Evolutionary conservation across 1,140 invertebrate species (phyloP), one percentile per base, ranked within the genome.

Genomic region (Saccostrea cuccullata): DNA sequence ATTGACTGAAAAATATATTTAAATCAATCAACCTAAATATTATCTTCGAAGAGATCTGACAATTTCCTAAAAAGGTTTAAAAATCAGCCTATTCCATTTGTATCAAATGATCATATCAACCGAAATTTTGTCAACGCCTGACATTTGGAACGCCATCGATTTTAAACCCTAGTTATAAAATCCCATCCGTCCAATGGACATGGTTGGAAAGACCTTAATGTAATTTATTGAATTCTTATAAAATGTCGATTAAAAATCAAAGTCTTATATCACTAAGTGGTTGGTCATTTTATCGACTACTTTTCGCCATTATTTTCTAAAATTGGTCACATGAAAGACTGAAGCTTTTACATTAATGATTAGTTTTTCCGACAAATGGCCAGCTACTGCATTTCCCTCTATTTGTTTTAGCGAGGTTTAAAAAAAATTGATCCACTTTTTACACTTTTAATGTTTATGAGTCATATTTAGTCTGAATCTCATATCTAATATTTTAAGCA

Each of bases 191-290:
- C 26, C 70, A 77, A 13, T 36, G n/a, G 58, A 60, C 58, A 64
- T 20, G 17, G 58, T 64, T 36, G 70, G 30, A 36, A 77, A 67
- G 17, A 13, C 15, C 8, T 30, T 77, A 77, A 30, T 77, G 70
- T 73, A 13, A 11, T 77, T 77, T 77, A 77, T 77, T 77, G 70
- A 77, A 77, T 77, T 77, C 70, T 17, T 15, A 77, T 64, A 64
- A 6, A 64, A 6, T n/a, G 58, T 64, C 58, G 15, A 64, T 77
- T 64, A 20, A 64, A 60, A 64, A 20, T 6, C 58, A 64, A 17
- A n/a, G 58, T 20, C 2, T 36, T 12, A 77, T 2, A 77, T 64
- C 26, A 77, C 30, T 77, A 77, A 77, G 70, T 77, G 26, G 70
- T 30, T 77, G 70, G 26, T 77, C 70, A 77, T 36, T 77, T 77